Evolutionary conservation across 2,113 vertebrate species (phyloP).

Genomic region (Galeopterus variegatus): DNA sequence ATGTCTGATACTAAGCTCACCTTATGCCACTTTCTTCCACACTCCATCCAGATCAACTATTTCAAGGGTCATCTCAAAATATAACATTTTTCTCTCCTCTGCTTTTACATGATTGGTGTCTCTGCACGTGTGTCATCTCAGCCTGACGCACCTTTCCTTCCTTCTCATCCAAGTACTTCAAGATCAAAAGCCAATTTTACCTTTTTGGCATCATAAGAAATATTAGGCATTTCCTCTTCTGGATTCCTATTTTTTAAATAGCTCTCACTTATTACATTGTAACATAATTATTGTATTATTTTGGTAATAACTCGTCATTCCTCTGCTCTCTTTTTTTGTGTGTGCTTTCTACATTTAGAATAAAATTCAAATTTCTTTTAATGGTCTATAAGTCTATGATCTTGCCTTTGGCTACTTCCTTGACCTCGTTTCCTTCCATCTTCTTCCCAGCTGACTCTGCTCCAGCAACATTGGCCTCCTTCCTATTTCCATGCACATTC

Average conservation of each 20-base stretch:
- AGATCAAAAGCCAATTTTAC: conserved; percentile 2
- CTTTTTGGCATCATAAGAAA: conserved; percentile 29
- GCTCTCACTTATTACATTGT: background rate
- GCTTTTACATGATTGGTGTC: background rate
- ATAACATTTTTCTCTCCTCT: background rate
- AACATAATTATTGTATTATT: conserved; percentile 25
- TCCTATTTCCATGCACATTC: conserved; percentile 5
- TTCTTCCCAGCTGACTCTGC: conserved; percentile 51
- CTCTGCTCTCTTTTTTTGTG: background rate
- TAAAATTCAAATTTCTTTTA: conserved; percentile 32
- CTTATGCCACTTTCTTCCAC: background rate
- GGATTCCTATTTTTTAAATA: conserved; percentile 1
- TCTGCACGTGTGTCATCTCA: background rate
- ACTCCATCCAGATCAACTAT: background rate
- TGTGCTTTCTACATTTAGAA: conserved; percentile 29
- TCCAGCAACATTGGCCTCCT: background rate
- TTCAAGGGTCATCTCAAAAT: background rate
- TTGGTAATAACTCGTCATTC: background rate
- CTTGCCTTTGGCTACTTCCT: conserved; percentile 58
- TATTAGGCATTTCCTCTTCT: background rate
- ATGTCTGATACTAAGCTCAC: background rate
- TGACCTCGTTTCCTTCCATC: conserved; percentile 62
- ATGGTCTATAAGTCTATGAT: conserved; percentile 24
- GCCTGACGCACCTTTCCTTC: background rate
- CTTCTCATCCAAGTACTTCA: conserved; percentile 32